These are phyloP conservation scores for Plecturocebus donacophilus DNA, from an alignment of 2,113 vertebrate genomes.

Conservation along the genomic window DNA sequence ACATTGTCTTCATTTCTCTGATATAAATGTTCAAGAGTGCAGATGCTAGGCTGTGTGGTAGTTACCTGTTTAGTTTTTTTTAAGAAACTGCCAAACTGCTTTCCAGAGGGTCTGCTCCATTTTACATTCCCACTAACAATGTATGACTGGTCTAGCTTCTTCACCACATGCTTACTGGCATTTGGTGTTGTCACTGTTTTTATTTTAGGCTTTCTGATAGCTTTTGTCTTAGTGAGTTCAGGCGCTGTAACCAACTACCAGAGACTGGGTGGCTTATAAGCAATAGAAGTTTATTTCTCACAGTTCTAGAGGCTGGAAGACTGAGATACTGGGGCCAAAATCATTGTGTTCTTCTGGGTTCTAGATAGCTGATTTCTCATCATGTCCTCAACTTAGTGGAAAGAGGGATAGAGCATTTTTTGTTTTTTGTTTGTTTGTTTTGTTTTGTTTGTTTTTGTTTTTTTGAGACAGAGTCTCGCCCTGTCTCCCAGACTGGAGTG, in stretches of 20 bases:
- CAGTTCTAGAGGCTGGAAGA: background rate
- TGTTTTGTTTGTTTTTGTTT: too few relatives aligned
- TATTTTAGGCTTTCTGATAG: background rate
- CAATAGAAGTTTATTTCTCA: background rate
- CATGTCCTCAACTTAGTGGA: background rate
- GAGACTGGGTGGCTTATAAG: background rate
- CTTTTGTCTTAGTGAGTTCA: background rate
- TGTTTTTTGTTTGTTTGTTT: too few relatives aligned
- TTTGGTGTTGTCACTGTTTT: background rate
- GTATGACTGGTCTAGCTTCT: background rate
- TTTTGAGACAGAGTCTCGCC: too few relatives aligned
- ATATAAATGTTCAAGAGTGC: background rate
- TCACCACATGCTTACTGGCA: background rate
- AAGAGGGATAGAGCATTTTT: background rate
- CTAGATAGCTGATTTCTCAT: background rate
- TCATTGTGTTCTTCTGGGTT: background rate
- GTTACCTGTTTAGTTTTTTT: background rate
- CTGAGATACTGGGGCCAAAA: background rate
- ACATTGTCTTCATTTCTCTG: background rate
- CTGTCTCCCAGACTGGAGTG: too few relatives aligned
- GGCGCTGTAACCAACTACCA: background rate
- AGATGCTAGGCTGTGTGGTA: background rate
- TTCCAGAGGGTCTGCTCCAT: background rate
- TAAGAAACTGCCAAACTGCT: background rate
- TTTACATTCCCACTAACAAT: background rate